phyloP scores from a whole-genome alignment of 1,140 invertebrate genomes.

The Brachystomella parvula region DNA sequence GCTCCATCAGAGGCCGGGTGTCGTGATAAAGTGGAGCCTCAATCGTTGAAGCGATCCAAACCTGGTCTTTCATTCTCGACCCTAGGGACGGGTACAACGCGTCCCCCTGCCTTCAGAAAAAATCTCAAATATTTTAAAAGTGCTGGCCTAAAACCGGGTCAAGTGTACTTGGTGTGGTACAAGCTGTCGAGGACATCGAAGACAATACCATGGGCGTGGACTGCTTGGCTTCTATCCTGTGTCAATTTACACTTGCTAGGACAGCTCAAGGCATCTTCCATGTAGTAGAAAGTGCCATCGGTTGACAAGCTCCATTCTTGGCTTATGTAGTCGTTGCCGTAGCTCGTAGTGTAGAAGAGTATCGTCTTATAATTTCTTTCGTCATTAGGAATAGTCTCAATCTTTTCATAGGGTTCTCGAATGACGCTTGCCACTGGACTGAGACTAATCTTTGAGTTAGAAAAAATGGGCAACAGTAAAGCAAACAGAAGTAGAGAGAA shows the following conservation, averaged over 20 bases:
- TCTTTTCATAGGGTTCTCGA: background rate
- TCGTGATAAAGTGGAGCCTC: constrained; percentile 43
- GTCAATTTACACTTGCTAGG: background rate
- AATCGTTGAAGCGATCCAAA: constrained; percentile 31
- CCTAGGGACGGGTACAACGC: background rate
- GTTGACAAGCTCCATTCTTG: background rate
- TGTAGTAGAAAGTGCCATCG: background rate
- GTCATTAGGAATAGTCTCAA: background rate
- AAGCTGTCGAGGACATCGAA: background rate
- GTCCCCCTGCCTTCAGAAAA: background rate
- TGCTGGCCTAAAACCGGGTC: background rate
- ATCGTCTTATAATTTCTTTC: background rate
- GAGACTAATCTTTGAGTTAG: background rate
- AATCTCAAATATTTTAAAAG: background rate
- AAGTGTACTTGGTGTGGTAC: background rate
- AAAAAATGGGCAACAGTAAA: no score
- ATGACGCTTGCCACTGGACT: background rate
- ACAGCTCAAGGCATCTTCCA: background rate
- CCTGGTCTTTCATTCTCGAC: constrained; percentile 26
- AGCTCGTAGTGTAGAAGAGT: background rate
- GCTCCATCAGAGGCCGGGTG: constrained; percentile 66
- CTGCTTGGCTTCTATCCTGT: background rate
- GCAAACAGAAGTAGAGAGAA: no score
- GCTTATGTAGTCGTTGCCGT: background rate
- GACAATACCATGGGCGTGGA: background rate